Conservation (phyloP, 2,797 vertebrate species). For the Anabas testudineus region DNA sequence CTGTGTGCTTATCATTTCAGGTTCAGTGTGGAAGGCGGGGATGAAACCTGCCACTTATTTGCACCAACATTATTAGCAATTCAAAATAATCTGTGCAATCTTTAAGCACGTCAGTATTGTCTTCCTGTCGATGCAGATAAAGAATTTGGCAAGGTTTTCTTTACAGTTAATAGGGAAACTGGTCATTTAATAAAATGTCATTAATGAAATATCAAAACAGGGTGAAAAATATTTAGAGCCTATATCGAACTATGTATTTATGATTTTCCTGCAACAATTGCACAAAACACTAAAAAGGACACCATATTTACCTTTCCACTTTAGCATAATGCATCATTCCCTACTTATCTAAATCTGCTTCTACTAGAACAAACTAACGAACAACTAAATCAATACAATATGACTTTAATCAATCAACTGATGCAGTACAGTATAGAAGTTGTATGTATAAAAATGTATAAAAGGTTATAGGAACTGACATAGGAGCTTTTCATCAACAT, state of each 20-base stretch:
- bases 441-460: conserved; percentile 3
- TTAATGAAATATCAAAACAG: conserved; percentile 37
- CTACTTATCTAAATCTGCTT: not conserved
- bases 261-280: too few relatives aligned
- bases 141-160: conserved; percentile 3
- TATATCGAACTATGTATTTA: not conserved
- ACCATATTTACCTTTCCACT: not conserved
- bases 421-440: not conserved
- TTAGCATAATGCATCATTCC: not conserved
- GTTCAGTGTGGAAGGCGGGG: not conserved
- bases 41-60: not conserved
- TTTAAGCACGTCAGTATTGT: not conserved
- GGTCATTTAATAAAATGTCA: conserved; percentile 28
- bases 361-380: not conserved
- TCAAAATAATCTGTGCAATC: conserved; percentile 22
- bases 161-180: conserved; percentile 13
- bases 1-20: conserved; percentile 1
- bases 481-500: conserved; percentile 22
- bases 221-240: conserved; percentile 9
- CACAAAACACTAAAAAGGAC: not conserved
- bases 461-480: conserved; percentile 4
- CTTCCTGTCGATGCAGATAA: not conserved
- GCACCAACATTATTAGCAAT: not conserved
- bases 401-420: not conserved
- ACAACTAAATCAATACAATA: conserved; percentile 2